Evolutionary conservation across 1,140 invertebrate species (phyloP).

Genomic region (Diabrotica undecimpunctata): DNA sequence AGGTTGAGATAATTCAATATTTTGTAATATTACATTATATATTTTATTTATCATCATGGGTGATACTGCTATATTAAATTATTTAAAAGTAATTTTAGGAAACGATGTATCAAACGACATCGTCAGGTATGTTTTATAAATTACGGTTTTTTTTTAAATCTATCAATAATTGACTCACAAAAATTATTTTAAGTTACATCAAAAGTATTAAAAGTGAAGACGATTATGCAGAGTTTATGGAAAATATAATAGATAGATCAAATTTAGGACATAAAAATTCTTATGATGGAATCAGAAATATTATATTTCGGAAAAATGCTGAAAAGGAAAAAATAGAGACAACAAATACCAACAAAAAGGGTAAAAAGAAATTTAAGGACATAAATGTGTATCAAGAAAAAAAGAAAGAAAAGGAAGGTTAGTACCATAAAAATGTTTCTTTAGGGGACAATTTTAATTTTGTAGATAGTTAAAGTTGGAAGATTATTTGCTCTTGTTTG

Average conservation of each 20-base stretch:
- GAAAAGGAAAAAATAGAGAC: conserved; percentile 7
- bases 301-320: conserved; percentile 41
- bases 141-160: too few relatives aligned
- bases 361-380: conserved; percentile 35
- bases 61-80: conserved; percentile 9
- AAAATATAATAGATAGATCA: conserved; percentile 61
- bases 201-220: conserved; percentile 59
- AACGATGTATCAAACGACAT: conserved; percentile 50
- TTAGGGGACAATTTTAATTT: too few relatives aligned
- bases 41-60: too few relatives aligned
- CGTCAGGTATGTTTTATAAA: conserved; percentile 47
- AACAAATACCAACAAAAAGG: conserved; percentile 32
- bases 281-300: conserved; percentile 60
- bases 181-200: conserved; percentile 56
- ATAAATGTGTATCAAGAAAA: conserved; percentile 33
- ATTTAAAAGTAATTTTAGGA: conserved; percentile 13
- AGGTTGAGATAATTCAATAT: too few relatives aligned
- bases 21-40: too few relatives aligned
- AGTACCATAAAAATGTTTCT: too few relatives aligned
- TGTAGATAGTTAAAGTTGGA: too few relatives aligned
- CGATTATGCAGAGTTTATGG: conserved; percentile 68
- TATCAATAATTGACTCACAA: background rate
- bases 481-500: too few relatives aligned
- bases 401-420: conserved; percentile 33
- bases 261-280: conserved; percentile 63